Evolutionary conservation across 2,113 vertebrate species (phyloP), one percentile per base, ranked within the genome.

Genomic region (Oreocharis arfaki): DNA sequence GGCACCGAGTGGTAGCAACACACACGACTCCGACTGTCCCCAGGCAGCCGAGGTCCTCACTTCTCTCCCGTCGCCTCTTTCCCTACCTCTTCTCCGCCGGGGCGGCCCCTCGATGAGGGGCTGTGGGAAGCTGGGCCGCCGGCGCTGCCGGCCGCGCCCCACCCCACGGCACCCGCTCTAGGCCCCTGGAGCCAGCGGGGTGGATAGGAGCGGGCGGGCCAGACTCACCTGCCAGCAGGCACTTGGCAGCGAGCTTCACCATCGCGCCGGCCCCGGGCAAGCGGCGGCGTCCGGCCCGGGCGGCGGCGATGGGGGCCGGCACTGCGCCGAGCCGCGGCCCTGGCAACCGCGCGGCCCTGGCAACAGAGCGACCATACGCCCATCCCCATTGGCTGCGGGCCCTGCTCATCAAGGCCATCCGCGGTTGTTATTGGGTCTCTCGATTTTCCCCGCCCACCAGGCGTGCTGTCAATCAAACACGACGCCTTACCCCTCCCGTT

Each of bases 211-310:
- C 23, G 32, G 70, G 9, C 7, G 13, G n/a, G 55, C 37, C 75
- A 15, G n/a, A 97, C 98, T 98, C 97, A 98, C 98, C 98, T 92
- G 98, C 98, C 95, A 98, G 96, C 75, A 98, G 93, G 95, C 98
- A 98, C 57, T 98, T 98, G 84, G 98, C 98, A 35, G 97, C 86
- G 84, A 98, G 96, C 95, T 98, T 98, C 96, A 98, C 98, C 98
- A 98, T 98, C 3, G 47, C 47, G 26, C 49, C 53, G 17, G 59
- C 20, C 35, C 11, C 28, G 17, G n/a, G 2, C 52, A 24, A 44
- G 35, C 2, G n/a, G 52, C 15, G 16, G 47, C 19, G 4, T 12
- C 30, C 11, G 35, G 23, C 41, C 27, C 0, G 23, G 30, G 3
- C 7, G 16, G 46, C 17, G 7, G 32, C 30, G 5, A 9, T 41